These are phyloP conservation scores for Mormyrus proboscirostris DNA, from an alignment of 2,797 vertebrate genomes.

Conservation along the genomic window DNA sequence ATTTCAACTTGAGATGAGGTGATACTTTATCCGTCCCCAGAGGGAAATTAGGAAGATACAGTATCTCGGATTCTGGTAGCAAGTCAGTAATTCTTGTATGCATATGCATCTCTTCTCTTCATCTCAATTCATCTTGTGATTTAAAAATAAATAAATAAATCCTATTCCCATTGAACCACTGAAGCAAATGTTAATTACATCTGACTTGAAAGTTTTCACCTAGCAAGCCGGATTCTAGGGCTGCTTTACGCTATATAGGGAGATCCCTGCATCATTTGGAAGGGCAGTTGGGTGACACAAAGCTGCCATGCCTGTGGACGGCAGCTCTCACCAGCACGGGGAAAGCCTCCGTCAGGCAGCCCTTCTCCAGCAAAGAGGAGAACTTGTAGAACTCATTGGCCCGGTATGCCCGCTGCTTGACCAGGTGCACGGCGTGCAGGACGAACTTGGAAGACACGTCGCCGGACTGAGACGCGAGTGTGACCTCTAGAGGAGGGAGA, in stretches of 20 bases:
- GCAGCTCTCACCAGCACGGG: slow-evolving; percentile 77
- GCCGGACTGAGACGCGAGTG: slow-evolving; percentile 79
- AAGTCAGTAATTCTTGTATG: neutral
- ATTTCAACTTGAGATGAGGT: neutral
- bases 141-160: neutral
- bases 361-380: slow-evolving; percentile 85
- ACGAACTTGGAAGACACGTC: slow-evolving; percentile 96
- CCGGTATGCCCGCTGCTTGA: slow-evolving; percentile 90
- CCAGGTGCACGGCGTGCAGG: slow-evolving; percentile 88
- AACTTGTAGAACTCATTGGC: slow-evolving; percentile 98
- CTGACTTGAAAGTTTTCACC: neutral
- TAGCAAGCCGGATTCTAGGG: neutral
- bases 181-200: neutral
- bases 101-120: neutral
- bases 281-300: neutral
- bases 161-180: neutral
- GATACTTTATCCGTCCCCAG: neutral
- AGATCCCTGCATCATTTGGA: neutral
- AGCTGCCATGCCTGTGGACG: neutral
- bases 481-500: slow-evolving; percentile 70
- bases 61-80: neutral
- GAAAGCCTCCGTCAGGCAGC: slow-evolving; percentile 87
- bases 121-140: slow-evolving; percentile 1
- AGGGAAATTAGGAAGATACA: neutral
- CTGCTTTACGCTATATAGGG: neutral